Percentiles rank a stretch among this genome's conserved stretches.
These are phyloP conservation scores for Tupaia chinensis DNA, from an alignment of 2,113 vertebrate species.

Conservation along the genomic window DNA sequence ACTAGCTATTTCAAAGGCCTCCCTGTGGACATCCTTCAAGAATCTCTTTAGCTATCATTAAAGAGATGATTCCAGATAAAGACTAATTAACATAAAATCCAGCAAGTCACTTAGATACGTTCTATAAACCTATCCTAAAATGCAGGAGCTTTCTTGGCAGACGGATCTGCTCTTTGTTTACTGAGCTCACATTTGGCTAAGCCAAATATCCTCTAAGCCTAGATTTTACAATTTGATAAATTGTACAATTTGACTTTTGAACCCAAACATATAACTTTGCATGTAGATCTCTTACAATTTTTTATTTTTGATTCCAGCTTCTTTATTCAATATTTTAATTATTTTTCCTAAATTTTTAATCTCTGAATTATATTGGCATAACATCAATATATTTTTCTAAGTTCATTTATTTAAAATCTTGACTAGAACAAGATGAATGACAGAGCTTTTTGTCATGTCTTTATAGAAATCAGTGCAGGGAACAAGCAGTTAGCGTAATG, in stretches of 20 bases:
- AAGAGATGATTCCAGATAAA: constrained; percentile 17
- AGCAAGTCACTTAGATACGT: background rate
- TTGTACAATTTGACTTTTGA: background rate
- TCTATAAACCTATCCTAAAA: constrained; percentile 25
- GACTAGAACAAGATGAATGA: background rate
- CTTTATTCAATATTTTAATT: background rate
- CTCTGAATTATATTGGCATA: background rate
- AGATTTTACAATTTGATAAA: background rate
- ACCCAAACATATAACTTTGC: background rate
- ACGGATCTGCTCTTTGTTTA: background rate
- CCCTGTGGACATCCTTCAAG: background rate
- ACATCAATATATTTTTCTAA: background rate
- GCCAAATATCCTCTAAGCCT: background rate
- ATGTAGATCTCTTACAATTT: background rate
- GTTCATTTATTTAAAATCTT: background rate
- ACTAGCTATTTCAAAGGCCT: constrained; percentile 4
- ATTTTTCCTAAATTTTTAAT: constrained; percentile 21
- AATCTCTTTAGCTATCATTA: constrained; percentile 21
- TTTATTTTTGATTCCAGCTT: background rate
- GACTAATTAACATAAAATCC: constrained; percentile 56
- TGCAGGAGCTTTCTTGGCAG: constrained; percentile 7
- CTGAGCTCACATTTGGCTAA: background rate
- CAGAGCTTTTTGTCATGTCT: background rate
- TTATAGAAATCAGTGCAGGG: background rate
- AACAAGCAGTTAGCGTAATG: no score